Evolutionary conservation across 1,140 invertebrate genomes (phyloP).

Genomic region (Carposina sasakii): DNA sequence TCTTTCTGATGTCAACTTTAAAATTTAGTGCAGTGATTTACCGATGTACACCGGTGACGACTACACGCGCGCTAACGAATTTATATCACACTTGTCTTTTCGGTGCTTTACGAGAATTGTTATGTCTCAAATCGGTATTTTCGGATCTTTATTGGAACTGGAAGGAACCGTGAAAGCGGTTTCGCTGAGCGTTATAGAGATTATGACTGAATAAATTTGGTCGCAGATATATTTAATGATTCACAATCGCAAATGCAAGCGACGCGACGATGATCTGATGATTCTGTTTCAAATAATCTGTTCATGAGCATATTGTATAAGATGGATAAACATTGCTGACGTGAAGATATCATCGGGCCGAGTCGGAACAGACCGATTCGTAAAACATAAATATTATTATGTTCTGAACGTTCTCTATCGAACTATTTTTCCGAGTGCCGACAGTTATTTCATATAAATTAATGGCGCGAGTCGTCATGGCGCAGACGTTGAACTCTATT

Average conservation of each 20-base stretch:
- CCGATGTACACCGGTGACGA: constrained; percentile 54
- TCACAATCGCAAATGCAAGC: too few relatives aligned
- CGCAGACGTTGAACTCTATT: constrained; percentile 68
- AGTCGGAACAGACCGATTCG: constrained; percentile 47
- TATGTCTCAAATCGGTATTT: constrained; percentile 55
- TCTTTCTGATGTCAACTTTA: constrained; percentile 71
- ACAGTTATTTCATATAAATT: constrained; percentile 73
- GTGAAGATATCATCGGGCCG: too few relatives aligned
- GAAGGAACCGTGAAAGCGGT: constrained; percentile 43
- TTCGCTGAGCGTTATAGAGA: constrained; percentile 47
- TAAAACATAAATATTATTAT: constrained; percentile 71
- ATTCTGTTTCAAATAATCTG: too few relatives aligned
- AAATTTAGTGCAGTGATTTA: constrained; percentile 65
- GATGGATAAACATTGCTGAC: too few relatives aligned
- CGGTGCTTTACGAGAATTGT: constrained; percentile 46
- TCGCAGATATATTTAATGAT: too few relatives aligned
- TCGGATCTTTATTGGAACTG: constrained; percentile 55
- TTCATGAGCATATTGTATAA: too few relatives aligned
- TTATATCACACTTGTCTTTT: constrained; percentile 58
- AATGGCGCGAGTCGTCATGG: constrained; percentile 70
- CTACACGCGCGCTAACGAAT: constrained; percentile 65
- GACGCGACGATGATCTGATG: too few relatives aligned
- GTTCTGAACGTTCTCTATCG: constrained; percentile 63
- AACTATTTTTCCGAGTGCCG: constrained; percentile 69
- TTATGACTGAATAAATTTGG: too few relatives aligned